Evolutionary conservation across 1,140 invertebrate genomes (phyloP), one percentile per base, ranked within the genome.

Genomic region (Eueides isabella): DNA sequence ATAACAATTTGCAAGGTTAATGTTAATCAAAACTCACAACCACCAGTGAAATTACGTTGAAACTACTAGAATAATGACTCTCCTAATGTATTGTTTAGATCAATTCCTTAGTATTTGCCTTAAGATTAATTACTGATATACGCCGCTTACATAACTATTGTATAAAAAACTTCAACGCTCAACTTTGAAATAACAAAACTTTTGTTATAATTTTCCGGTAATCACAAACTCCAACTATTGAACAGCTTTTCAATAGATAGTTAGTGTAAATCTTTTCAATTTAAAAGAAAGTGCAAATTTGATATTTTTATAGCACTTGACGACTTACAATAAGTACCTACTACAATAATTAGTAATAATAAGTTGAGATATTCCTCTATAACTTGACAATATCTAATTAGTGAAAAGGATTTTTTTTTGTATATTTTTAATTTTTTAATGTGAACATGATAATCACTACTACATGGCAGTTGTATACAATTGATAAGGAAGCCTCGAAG

Each of bases 321-420:
- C 2, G 19, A 23, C 48, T 55, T 3, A 23, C 48, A 26, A 26
- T 23, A 48, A 5, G n/a, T 55, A 55, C 44, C 7, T 55, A 55
- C 44, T 11, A 2, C 11, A 26, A 55, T 26, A 55, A 26, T 12
- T 26, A 55, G 7, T 55, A 26, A 19, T 55, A 23, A 55, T 55
- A 26, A 55, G 19, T 55, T 55, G 19, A 55, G 48, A 55, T 55
- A 55, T 7, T 48, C 41, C 41, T 48, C 41, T 48, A 48, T 19
- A 55, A 12, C 9, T 55, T 26, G 19, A 55, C 23, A 23, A 55
- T 55, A 55, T 12, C 11, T 55, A 55, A 55, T 12, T 55, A 55
- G 41, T 44, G 23, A 55, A 55, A 4, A 23, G 23, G 19, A 55
- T 55, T 55, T 55, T 55, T 41, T 33, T 44, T 44, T 44, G 9